These are phyloP conservation scores for Lasiommata megera DNA, from an alignment of 2,888 invertebrate genomes.

Conservation along the genomic window DNA sequence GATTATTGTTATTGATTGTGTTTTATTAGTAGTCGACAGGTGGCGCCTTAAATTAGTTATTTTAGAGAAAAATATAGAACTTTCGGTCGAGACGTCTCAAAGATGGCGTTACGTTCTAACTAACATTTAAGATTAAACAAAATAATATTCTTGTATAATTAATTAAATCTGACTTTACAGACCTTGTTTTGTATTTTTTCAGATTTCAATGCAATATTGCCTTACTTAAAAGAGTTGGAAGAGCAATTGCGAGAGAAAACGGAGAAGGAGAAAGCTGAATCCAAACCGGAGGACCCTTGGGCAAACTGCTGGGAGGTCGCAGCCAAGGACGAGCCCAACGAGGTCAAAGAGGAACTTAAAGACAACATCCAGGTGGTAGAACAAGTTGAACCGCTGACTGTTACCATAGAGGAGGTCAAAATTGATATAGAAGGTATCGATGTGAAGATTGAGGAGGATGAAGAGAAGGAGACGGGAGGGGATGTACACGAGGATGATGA, in stretches of 20 bases:
- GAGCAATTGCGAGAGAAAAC: slow-evolving; percentile 52
- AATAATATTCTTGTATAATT: no score
- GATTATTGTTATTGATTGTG: no score
- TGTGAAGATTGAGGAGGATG: slow-evolving; percentile 18
- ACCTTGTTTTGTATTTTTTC: no score
- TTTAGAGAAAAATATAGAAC: no score
- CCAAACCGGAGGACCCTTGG: slow-evolving; percentile 41
- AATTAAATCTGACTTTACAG: no score
- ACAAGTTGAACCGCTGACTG: slow-evolving; percentile 28
- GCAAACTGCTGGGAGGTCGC: slow-evolving; percentile 29
- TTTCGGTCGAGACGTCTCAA: no score
- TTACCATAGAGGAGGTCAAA: slow-evolving; percentile 26
- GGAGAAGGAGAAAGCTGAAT: slow-evolving; percentile 32
- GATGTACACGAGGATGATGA: slow-evolving; percentile 8
- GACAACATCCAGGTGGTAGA: slow-evolving; percentile 27
- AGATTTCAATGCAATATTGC: slow-evolving; percentile 73
- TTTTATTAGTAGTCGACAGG: no score
- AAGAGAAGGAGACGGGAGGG: not conserved
- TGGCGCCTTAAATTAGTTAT: no score
- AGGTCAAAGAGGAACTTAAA: slow-evolving; percentile 22
- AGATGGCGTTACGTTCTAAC: no score
- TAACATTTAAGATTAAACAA: no score
- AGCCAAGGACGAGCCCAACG: slow-evolving; percentile 15
- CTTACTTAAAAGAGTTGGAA: slow-evolving; percentile 67
- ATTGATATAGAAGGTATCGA: slow-evolving; percentile 15